These are phyloP conservation scores for Actinemys pallida DNA, from an alignment of 2,113 vertebrate species.

Conservation along the genomic window DNA sequence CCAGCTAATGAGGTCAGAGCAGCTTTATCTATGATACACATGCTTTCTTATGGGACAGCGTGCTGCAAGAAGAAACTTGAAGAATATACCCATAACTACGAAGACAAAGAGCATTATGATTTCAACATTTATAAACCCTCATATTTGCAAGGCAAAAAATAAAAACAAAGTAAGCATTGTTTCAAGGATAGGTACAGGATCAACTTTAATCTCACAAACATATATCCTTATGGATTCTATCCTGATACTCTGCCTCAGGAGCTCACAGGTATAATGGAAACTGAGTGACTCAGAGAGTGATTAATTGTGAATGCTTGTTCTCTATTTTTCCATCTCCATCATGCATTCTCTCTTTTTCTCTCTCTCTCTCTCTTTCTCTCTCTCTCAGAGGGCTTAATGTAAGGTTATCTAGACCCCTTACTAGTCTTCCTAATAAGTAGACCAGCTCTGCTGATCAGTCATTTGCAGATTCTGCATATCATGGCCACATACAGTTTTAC, in stretches of 20 bases:
- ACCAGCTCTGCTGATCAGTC: not conserved
- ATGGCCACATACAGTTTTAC: not conserved
- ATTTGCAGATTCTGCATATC: not conserved
- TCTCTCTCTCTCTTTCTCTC: not conserved
- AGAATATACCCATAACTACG: too few relatives aligned
- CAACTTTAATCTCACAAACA: not conserved
- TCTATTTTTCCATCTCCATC: not conserved
- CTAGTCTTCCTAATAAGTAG: not conserved
- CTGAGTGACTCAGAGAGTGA: not conserved
- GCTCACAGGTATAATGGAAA: not conserved
- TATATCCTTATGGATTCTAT: not conserved
- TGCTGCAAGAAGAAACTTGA: too few relatives aligned
- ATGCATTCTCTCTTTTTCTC: not conserved
- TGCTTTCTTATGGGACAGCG: too few relatives aligned
- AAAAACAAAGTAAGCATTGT: not conserved
- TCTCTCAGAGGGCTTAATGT: not conserved
- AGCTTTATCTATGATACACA: not conserved
- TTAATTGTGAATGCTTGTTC: not conserved
- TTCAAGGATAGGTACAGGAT: not conserved
- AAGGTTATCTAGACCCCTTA: not conserved
- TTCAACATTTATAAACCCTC: too few relatives aligned
- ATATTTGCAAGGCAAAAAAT: too few relatives aligned
- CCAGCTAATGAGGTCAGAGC: not conserved
- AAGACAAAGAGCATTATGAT: too few relatives aligned
- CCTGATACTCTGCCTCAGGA: not conserved